These are phyloP conservation scores for Cherax destructor DNA, from an alignment of 1,140 invertebrate species.

Conservation along the genomic window DNA sequence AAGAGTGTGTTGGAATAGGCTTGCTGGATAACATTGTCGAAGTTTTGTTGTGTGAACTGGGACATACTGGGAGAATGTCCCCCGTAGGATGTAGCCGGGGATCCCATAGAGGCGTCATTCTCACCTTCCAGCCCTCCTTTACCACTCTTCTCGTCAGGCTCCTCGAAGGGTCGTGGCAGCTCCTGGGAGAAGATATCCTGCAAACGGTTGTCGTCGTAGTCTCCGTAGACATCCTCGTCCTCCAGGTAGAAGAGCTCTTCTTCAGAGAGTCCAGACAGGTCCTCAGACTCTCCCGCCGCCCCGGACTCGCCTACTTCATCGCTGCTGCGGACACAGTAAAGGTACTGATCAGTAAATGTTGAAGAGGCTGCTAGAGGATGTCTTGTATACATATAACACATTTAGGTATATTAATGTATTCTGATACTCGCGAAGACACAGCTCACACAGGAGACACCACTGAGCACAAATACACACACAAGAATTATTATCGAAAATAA, in stretches of 20 bases:
- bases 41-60: slow-evolving; percentile 68
- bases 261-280: slow-evolving; percentile 46
- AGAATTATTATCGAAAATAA: too few relatives aligned
- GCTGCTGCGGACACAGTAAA: too few relatives aligned
- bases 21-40: slow-evolving; percentile 66
- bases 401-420: too few relatives aligned
- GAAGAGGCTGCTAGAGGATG: too few relatives aligned
- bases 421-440: too few relatives aligned
- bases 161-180: slow-evolving; percentile 58
- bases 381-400: too few relatives aligned
- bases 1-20: slow-evolving; percentile 70
- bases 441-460: too few relatives aligned
- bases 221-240: slow-evolving; percentile 24
- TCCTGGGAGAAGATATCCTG: slow-evolving; percentile 52
- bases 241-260: slow-evolving; percentile 61
- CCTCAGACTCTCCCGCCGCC: neutral
- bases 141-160: slow-evolving; percentile 36
- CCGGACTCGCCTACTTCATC: too few relatives aligned
- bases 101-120: neutral
- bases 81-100: neutral
- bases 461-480: too few relatives aligned
- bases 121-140: slow-evolving; percentile 32
- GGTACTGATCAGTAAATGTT: too few relatives aligned
- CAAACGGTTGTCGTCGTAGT: slow-evolving; percentile 25
- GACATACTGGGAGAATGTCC: slow-evolving; percentile 35